phyloP scores from a whole-genome alignment of 2,113 vertebrate species.

The Bostrychus sinensis region DNA sequence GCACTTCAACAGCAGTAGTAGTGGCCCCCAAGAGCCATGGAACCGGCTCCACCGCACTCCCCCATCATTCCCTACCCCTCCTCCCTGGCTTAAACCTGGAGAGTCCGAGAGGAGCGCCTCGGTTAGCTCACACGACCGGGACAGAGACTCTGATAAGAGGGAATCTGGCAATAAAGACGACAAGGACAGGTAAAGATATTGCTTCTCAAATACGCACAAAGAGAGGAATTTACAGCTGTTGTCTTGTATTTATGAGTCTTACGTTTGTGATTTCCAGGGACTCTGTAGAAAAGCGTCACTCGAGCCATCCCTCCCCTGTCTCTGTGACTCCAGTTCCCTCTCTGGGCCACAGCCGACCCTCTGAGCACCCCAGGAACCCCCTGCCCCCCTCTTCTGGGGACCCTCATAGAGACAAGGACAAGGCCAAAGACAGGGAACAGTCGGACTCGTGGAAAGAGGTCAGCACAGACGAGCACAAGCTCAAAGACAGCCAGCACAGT shows the following conservation, averaged over 20 bases:
- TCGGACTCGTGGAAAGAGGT: constrained; percentile 89
- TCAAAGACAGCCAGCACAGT: constrained; percentile 86
- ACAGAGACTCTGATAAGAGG: constrained; percentile 92
- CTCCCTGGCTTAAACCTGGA: constrained; percentile 96
- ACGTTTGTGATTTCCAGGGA: constrained; percentile 78
- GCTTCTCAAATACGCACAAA: not conserved
- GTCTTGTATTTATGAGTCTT: not conserved
- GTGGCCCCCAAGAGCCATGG: constrained; percentile 94
- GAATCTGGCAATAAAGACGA: constrained; percentile 93
- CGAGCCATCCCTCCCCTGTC: constrained; percentile 88
- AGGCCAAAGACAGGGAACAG: constrained; percentile 88
- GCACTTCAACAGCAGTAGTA: constrained; percentile 89
- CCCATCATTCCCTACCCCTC: constrained; percentile 96
- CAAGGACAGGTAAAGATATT: constrained; percentile 90
- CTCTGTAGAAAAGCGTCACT: constrained; percentile 89
- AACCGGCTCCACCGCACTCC: constrained; percentile 98
- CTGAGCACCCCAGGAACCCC: constrained; percentile 87
- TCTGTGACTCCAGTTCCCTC: constrained; percentile 86
- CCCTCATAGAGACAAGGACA: constrained; percentile 88
- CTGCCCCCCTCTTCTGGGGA: constrained; percentile 74
- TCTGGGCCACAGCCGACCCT: constrained; percentile 86
- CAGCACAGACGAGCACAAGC: constrained; percentile 88
- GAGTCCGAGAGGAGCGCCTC: constrained; percentile 93
- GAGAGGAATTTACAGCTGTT: not conserved
- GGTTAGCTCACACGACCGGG: constrained; percentile 92